Percentiles rank a stretch among this genome's conserved stretches.
phyloP scores from a whole-genome alignment of 2,113 vertebrate species.

The Willisornis vidua region DNA sequence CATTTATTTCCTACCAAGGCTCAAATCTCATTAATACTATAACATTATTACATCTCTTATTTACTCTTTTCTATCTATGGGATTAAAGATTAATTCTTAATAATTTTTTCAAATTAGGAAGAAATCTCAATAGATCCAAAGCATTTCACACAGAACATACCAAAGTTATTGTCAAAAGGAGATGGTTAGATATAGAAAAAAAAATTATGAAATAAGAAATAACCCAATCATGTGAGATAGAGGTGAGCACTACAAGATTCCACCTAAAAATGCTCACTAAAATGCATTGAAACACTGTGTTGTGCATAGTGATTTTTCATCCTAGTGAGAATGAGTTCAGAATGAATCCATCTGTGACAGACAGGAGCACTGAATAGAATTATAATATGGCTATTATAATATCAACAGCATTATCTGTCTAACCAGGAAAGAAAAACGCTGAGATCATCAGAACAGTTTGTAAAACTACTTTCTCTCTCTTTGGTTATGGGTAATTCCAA shows the following conservation, averaged over 20 bases:
- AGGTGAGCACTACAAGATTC: neutral
- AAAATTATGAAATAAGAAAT: neutral
- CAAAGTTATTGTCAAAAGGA: neutral
- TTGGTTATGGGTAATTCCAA: neutral
- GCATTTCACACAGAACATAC: neutral
- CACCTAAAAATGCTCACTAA: neutral
- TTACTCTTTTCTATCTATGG: slow-evolving; percentile 18
- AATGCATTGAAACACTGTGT: neutral
- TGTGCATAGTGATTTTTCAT: neutral
- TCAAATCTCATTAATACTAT: slow-evolving; percentile 55
- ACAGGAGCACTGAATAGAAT: neutral
- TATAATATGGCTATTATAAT: neutral
- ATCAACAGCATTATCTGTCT: neutral
- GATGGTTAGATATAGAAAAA: neutral
- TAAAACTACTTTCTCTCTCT: neutral
- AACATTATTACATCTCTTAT: slow-evolving; percentile 54
- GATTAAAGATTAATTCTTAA: slow-evolving; percentile 27
- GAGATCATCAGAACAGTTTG: neutral
- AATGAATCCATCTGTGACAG: neutral
- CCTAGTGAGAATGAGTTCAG: neutral
- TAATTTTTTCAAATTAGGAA: slow-evolving; percentile 12
- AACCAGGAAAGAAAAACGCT: neutral
- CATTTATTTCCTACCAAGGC: slow-evolving; percentile 44
- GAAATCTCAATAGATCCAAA: neutral
- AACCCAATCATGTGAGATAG: neutral